These are phyloP conservation scores for Mesembrinibis cayennensis DNA, from an alignment of 2,113 vertebrate genomes.

Conservation along the genomic window DNA sequence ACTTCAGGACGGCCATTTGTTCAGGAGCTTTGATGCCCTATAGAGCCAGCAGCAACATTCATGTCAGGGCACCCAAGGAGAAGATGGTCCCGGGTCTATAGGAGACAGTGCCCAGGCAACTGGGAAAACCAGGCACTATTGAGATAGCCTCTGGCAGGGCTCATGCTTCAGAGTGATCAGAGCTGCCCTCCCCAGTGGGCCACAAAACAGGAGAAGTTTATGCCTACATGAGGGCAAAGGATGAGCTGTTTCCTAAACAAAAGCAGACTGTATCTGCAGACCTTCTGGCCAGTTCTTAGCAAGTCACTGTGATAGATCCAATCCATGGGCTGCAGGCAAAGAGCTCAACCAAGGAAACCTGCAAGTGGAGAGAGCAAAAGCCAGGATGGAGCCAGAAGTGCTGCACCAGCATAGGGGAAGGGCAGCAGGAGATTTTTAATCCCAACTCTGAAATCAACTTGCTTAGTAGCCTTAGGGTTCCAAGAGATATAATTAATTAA, in stretches of 20 bases:
- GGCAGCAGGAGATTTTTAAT: conserved; percentile 5
- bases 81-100: not conserved
- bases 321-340: not conserved
- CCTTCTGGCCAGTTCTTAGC: not conserved
- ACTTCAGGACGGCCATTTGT: not conserved
- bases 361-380: not conserved
- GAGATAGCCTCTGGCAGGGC: not conserved
- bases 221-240: not conserved
- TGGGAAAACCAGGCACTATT: not conserved
- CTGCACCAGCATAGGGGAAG: not conserved
- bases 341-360: not conserved
- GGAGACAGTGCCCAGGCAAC: not conserved
- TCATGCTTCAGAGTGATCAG: not conserved
- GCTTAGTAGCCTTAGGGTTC: conserved; percentile 15
- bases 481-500: conserved; percentile 42
- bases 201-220: not conserved
- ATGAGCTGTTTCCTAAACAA: not conserved
- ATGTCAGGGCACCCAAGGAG: not conserved
- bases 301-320: not conserved
- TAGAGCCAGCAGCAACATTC: not conserved
- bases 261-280: not conserved
- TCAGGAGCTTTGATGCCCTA: not conserved
- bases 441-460: conserved; percentile 40
- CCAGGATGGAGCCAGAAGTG: not conserved
- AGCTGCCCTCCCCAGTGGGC: not conserved